Evolutionary conservation across 1,140 invertebrate species (phyloP).

Genomic region (Anoplolepis gracilipes): DNA sequence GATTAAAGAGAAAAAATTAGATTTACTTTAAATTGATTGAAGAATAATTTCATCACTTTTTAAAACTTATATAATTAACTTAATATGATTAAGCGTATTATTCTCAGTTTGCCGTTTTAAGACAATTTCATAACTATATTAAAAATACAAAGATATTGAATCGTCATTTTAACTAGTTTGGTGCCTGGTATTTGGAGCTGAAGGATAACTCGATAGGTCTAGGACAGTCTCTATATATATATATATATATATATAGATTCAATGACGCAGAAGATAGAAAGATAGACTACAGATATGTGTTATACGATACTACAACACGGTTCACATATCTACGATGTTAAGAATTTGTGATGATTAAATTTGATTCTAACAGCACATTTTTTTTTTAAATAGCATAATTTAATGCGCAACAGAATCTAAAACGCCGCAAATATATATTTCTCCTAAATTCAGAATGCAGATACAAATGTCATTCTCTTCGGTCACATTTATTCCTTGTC

Average conservation of each 20-base stretch:
- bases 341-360: conserved; percentile 8
- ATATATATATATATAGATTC: conserved; percentile 8
- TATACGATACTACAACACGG: conserved; percentile 25
- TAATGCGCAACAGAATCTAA: conserved; percentile 6
- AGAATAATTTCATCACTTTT: conserved; percentile 7
- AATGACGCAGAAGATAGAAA: conserved; percentile 32
- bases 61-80: too few relatives aligned
- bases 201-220: conserved; percentile 44
- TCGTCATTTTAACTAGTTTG: neutral
- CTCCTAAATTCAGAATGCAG: neutral
- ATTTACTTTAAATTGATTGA: neutral
- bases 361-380: neutral
- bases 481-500: conserved; percentile 50
- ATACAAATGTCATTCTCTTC: conserved; percentile 33
- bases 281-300: conserved; percentile 28
- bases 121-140: conserved; percentile 12
- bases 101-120: neutral
- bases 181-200: neutral
- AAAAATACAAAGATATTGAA: neutral
- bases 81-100: neutral
- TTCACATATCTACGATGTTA: conserved; percentile 14
- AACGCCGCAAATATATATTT: neutral
- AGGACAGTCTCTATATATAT: conserved; percentile 38
- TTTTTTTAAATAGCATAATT: neutral
- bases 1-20: neutral